Conservation (phyloP, 1,140 invertebrate genomes). For the Lanistes nyassanus region DNA sequence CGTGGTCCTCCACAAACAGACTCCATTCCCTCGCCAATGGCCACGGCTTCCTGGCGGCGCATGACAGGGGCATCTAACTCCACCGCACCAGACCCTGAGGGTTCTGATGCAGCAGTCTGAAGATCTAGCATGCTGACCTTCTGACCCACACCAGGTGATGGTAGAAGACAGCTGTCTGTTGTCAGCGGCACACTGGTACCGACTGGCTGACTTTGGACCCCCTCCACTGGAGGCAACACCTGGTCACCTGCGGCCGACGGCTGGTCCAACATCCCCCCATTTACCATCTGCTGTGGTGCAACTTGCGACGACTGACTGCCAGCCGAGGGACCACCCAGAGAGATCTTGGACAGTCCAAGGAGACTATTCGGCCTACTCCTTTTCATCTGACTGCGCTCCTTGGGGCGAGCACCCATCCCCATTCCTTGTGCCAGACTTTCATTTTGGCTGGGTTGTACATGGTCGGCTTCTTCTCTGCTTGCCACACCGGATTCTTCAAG, state of each 20-base stretch:
- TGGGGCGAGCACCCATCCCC: conserved; percentile 47
- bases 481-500: no score
- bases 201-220: no score
- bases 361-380: conserved; percentile 50
- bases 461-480: no score
- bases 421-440: background rate
- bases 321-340: conserved; percentile 26
- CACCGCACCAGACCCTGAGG: background rate
- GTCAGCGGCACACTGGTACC: no score
- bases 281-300: no score
- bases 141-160: no score
- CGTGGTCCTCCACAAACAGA: conserved; percentile 18
- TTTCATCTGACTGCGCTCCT: conserved; percentile 40
- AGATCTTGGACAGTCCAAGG: conserved; percentile 50
- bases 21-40: conserved; percentile 12
- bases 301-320: no score
- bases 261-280: no score
- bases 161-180: no score
- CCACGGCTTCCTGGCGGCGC: conserved; percentile 17
- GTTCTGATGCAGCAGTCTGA: conserved; percentile 17
- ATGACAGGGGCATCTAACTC: conserved; percentile 26
- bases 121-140: background rate
- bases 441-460: no score
- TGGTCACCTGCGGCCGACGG: no score
- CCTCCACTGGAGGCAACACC: no score